phyloP scores from a whole-genome alignment of 2,888 invertebrate species.

The Pollenia amentaria region DNA sequence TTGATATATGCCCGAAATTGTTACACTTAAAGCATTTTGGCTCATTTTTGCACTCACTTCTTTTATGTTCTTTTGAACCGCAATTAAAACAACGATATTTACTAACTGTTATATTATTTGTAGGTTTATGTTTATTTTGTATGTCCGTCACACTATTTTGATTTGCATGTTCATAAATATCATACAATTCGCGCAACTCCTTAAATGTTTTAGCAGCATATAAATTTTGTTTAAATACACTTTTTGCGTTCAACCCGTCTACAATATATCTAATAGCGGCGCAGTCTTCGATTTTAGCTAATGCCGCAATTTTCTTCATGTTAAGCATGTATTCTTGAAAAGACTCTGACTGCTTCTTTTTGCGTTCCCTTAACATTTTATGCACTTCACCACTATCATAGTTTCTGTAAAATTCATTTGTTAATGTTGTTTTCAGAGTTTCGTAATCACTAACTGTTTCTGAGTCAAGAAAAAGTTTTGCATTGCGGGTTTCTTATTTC shows the following conservation, averaged over 20 bases:
- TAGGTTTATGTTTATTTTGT: background rate
- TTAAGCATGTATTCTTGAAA: background rate
- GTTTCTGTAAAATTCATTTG: background rate
- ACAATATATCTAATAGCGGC: constrained; percentile 15
- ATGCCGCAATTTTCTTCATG: background rate
- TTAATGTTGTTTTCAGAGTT: background rate
- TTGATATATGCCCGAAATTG: background rate
- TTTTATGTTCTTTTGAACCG: no score
- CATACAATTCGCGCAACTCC: background rate
- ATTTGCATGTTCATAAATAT: constrained; percentile 8
- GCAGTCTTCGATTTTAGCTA: background rate
- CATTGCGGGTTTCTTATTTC: background rate
- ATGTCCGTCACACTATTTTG: background rate
- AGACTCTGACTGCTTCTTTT: background rate
- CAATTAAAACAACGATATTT: no score
- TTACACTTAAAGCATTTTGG: constrained; percentile 2
- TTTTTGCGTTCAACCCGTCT: constrained; percentile 13
- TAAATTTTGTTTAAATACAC: constrained; percentile 6
- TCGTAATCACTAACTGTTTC: constrained; percentile 19
- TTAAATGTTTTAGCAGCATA: background rate
- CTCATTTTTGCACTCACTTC: no score
- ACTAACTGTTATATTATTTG: no score
- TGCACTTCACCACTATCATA: constrained; percentile 29
- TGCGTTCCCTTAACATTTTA: constrained; percentile 11
- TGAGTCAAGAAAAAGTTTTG: background rate